Evolutionary conservation across 2,113 vertebrate genomes (phyloP).

Genomic region (Alces alces): DNA sequence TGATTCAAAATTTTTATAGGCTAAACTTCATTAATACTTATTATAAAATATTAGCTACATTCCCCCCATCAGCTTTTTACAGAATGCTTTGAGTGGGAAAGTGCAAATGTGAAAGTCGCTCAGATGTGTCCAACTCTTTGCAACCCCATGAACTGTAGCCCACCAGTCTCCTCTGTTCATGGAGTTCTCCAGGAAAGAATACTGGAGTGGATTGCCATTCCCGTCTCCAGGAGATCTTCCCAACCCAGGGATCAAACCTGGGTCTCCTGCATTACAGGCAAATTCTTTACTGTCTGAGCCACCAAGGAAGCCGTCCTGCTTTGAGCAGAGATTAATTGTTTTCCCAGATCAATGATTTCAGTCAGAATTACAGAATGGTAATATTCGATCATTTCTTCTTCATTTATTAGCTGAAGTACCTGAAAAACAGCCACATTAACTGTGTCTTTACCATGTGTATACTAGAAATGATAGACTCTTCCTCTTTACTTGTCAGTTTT

Average conservation of each 20-base stretch:
- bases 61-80: neutral
- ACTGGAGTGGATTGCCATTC: neutral
- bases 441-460: neutral
- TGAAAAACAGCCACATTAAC: neutral
- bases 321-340: neutral
- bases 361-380: neutral
- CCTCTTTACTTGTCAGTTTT: neutral
- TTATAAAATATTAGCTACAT: neutral
- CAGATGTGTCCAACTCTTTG: neutral
- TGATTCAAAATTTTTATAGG: neutral
- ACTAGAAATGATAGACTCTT: neutral
- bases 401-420: neutral
- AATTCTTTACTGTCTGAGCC: neutral
- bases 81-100: neutral
- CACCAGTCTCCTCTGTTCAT: neutral
- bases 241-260: neutral
- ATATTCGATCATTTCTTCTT: neutral
- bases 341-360: neutral
- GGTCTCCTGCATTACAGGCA: neutral
- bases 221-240: neutral
- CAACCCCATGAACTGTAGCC: neutral
- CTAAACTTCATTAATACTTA: neutral
- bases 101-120: rapidly evolving
- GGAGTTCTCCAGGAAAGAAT: neutral
- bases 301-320: neutral